phyloP scores from a whole-genome alignment of 2,888 invertebrate species.

The Eristalinus aeneus region DNA sequence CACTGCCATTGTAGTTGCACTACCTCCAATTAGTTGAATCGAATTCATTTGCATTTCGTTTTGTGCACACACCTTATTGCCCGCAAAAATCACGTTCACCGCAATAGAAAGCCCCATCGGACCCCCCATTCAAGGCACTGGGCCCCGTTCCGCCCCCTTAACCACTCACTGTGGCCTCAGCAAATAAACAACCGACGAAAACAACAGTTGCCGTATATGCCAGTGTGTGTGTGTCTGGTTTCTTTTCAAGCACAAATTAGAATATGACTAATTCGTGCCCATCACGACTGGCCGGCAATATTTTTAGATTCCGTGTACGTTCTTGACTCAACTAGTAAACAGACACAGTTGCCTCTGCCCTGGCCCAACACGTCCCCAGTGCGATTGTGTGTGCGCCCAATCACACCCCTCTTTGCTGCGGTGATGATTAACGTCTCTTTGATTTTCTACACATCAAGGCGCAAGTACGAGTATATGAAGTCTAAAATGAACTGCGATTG shows the following conservation, averaged over 20 bases:
- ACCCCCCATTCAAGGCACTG: constrained; percentile 47
- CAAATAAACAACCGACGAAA: constrained; percentile 11
- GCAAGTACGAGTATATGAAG: background rate
- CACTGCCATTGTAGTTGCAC: constrained; percentile 9
- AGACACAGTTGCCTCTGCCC: background rate
- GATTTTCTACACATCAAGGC: background rate
- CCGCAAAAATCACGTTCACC: constrained; percentile 15
- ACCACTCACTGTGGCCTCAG: background rate
- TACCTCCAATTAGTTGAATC: constrained; percentile 12
- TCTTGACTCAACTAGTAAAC: constrained; percentile 19
- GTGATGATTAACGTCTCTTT: too few relatives aligned
- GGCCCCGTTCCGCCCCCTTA: background rate
- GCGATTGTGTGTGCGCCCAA: background rate
- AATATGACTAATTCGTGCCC: constrained; percentile 55
- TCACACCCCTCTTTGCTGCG: too few relatives aligned
- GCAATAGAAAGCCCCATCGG: constrained; percentile 50
- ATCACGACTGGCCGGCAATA: constrained; percentile 46
- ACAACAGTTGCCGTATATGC: background rate
- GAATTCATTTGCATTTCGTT: constrained; percentile 11
- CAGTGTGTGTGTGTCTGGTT: too few relatives aligned
- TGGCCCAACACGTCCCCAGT: too few relatives aligned
- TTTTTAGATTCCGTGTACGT: constrained; percentile 38
- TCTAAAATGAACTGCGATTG: background rate
- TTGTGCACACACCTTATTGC: background rate
- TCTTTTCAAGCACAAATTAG: constrained; percentile 41